A percentile compares a stretch with the other conserved stretches of the same genome.
Evolutionary conservation across 2,797 vertebrate species (phyloP).

Genomic region (Sciaenops ocellatus): DNA sequence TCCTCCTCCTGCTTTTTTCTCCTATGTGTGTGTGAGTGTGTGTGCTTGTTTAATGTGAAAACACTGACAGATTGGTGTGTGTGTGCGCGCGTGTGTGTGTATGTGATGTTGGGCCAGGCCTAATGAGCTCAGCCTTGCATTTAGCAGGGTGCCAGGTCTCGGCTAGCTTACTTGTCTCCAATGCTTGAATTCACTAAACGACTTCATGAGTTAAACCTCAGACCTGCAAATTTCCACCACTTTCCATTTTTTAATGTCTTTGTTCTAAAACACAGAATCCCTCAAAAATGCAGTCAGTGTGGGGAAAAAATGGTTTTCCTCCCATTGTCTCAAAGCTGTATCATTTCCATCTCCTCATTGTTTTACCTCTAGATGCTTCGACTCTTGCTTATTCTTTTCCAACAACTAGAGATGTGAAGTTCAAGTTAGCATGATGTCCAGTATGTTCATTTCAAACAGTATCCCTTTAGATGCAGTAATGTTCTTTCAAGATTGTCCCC

Average conservation of each 20-base stretch:
- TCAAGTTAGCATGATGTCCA: neutral
- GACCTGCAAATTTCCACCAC: conserved; percentile 37
- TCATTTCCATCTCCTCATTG: conserved; percentile 23
- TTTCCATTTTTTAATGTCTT: conserved; percentile 19
- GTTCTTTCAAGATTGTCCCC: neutral
- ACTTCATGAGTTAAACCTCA: conserved; percentile 47
- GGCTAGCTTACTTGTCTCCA: conserved; percentile 49
- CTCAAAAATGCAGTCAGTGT: conserved; percentile 22
- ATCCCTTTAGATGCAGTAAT: neutral
- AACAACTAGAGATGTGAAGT: neutral
- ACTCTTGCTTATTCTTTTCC: neutral
- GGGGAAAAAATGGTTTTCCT: conserved; percentile 9
- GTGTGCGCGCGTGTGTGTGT: conserved; percentile 36
- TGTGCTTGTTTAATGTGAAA: conserved; percentile 73
- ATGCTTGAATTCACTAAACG: conserved; percentile 51
- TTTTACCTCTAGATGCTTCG: conserved; percentile 1
- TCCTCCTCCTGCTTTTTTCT: conserved; percentile 34
- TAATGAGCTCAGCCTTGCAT: conserved; percentile 83
- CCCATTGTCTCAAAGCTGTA: conserved; percentile 24
- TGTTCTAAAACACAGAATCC: conserved; percentile 16
- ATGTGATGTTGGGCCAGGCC: conserved; percentile 73
- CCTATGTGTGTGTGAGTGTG: conserved; percentile 30
- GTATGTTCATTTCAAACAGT: neutral
- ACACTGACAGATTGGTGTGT: conserved; percentile 68
- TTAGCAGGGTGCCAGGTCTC: conserved; percentile 71